phyloP scores from a whole-genome alignment of 2,113 vertebrate genomes.

The Macquaria ambigua region DNA sequence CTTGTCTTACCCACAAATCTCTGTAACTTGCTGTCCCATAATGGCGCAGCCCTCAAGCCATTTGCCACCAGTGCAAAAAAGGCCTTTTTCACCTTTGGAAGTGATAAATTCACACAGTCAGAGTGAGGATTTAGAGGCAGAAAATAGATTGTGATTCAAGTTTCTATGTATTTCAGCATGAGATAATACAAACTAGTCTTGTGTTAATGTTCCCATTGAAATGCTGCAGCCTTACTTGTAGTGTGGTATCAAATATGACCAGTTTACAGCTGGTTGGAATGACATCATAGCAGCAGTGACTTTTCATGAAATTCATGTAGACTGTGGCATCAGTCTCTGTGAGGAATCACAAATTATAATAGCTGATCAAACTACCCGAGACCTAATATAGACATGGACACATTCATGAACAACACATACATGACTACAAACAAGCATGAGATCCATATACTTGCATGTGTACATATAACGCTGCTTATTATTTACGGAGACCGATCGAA shows the following conservation, averaged over 20 bases:
- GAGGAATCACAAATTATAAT: background rate
- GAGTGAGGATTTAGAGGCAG: background rate
- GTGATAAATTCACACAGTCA: background rate
- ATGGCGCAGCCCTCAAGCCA: constrained; percentile 91
- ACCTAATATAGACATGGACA: background rate
- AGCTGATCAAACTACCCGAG: constrained; percentile 10
- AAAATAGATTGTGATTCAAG: background rate
- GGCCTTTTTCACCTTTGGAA: constrained; percentile 93
- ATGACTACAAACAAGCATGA: background rate
- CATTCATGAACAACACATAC: background rate
- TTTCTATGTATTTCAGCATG: background rate
- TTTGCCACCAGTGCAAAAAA: constrained; percentile 95
- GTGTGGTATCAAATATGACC: constrained; percentile 79
- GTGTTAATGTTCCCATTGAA: too few species aligned
- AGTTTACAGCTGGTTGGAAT: constrained; percentile 93
- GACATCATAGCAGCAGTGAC: constrained; percentile 92
- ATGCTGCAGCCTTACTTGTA: constrained; percentile 66
- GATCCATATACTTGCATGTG: background rate
- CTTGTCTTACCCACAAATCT: constrained; percentile 93
- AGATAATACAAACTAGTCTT: background rate
- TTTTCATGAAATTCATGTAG: constrained; percentile 96
- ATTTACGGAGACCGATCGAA: background rate
- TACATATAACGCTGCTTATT: background rate
- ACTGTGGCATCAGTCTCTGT: constrained; percentile 83
- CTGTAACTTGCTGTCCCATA: constrained; percentile 94